Evolutionary conservation across 1,140 invertebrate genomes (phyloP).

Genomic region (Anoplolepis gracilipes): DNA sequence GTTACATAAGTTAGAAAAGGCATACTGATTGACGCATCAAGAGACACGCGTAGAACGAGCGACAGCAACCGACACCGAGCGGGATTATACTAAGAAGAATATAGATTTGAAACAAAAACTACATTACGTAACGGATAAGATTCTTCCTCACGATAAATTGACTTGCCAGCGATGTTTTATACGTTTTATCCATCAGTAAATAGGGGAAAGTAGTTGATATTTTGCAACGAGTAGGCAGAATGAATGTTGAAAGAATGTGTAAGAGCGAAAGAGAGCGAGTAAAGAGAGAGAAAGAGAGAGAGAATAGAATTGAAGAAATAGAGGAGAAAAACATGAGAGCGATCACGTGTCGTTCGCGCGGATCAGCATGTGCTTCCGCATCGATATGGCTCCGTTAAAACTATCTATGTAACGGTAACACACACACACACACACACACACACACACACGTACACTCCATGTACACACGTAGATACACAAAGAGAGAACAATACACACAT

Average conservation of each 20-base stretch:
- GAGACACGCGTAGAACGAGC: slow-evolving; percentile 22
- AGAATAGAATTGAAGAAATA: slow-evolving; percentile 30
- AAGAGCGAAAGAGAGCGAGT: slow-evolving; percentile 65
- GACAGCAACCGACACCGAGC: slow-evolving; percentile 64
- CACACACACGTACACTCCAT: slow-evolving; percentile 67
- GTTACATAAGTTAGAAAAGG: slow-evolving; percentile 49
- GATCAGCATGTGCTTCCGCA: slow-evolving; percentile 65
- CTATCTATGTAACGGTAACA: slow-evolving; percentile 69
- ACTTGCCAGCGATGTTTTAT: slow-evolving; percentile 86
- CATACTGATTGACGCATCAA: slow-evolving; percentile 33
- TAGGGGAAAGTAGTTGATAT: slow-evolving; percentile 85
- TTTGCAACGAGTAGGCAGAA: slow-evolving; percentile 84
- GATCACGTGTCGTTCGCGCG: slow-evolving; percentile 67
- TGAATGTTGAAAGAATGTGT: slow-evolving; percentile 74
- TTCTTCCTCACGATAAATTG: slow-evolving; percentile 83
- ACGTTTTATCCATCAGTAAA: slow-evolving; percentile 84
- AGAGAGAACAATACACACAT: slow-evolving; percentile 68
- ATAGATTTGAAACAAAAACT: slow-evolving; percentile 73
- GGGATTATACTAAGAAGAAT: slow-evolving; percentile 76
- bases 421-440: slow-evolving; percentile 62
- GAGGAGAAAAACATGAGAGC: slow-evolving; percentile 54
- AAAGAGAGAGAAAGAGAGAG: slow-evolving; percentile 27
- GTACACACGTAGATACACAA: slow-evolving; percentile 62
- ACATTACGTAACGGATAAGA: slow-evolving; percentile 80
- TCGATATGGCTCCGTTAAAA: slow-evolving; percentile 68